Percentiles rank a stretch among this genome's conserved stretches.
phyloP scores from a whole-genome alignment of 2,888 invertebrate species.

The Eristalis arbustorum region DNA sequence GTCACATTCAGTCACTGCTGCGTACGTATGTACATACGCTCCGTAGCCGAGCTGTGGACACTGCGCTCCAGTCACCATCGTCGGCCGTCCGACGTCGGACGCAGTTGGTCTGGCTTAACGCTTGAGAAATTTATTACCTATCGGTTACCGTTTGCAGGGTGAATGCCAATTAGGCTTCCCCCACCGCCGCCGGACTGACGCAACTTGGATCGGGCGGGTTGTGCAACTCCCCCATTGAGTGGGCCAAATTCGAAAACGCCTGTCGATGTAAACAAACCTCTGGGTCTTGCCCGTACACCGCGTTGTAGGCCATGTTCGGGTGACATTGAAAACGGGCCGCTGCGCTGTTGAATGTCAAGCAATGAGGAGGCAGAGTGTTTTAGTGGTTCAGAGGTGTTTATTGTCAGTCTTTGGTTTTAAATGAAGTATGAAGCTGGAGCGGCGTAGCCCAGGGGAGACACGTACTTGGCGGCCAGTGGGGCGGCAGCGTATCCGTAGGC shows the following conservation, averaged over 20 bases:
- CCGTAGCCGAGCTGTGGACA: constrained; percentile 29
- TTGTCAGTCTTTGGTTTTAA: constrained; percentile 53
- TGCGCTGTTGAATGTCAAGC: constrained; percentile 8
- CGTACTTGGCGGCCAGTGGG: constrained; percentile 29
- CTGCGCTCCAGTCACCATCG: constrained; percentile 34
- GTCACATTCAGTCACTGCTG: constrained; percentile 29
- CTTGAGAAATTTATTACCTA: constrained; percentile 46
- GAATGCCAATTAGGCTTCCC: constrained; percentile 39
- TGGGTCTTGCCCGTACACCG: constrained; percentile 9
- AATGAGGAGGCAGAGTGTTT: background rate
- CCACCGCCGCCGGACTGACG: constrained; percentile 40
- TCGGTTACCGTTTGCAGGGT: constrained; percentile 26
- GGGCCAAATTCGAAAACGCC: constrained; percentile 10
- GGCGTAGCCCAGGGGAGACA: constrained; percentile 23
- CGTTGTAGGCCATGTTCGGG: constrained; percentile 32
- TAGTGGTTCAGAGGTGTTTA: constrained; percentile 27
- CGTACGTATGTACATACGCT: background rate
- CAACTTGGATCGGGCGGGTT: constrained; percentile 25
- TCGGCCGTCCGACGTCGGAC: background rate
- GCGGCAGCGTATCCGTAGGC: constrained; percentile 74
- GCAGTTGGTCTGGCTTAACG: constrained; percentile 33
- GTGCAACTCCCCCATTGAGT: constrained; percentile 16
- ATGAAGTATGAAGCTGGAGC: constrained; percentile 34
- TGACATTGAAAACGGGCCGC: constrained; percentile 48
- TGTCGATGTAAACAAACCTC: constrained; percentile 32